Conservation (phyloP, 2,888 invertebrate species). For the Rhimphoctona megacephalus region DNA sequence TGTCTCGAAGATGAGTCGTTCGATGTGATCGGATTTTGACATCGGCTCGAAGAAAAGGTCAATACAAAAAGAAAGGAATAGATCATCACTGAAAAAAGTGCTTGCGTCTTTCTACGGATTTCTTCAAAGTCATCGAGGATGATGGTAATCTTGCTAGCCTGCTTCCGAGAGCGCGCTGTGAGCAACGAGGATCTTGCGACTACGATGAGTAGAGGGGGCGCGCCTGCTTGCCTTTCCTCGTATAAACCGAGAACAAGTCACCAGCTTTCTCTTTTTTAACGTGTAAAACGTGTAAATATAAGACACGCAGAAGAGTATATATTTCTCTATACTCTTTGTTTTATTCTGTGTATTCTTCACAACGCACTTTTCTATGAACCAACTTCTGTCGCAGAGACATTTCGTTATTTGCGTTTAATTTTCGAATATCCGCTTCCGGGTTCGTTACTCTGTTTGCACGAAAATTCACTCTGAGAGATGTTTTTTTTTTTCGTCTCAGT, state of each 20-base stretch:
- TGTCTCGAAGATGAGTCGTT: not conserved
- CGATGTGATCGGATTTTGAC: not conserved
- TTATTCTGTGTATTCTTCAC: slow-evolving; percentile 17
- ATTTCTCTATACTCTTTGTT: slow-evolving; percentile 3
- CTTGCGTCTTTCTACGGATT: slow-evolving; percentile 20
- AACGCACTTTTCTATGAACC: slow-evolving; percentile 24
- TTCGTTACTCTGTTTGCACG: not conserved
- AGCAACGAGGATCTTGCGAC: slow-evolving; percentile 42
- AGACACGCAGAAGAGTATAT: not conserved
- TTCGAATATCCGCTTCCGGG: not conserved
- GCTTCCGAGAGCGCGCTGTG: slow-evolving; percentile 42
- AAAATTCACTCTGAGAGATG: not conserved
- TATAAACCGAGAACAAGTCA: slow-evolving; percentile 6
- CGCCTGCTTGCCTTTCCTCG: not conserved
- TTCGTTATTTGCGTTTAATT: not conserved
- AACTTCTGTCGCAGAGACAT: not conserved
- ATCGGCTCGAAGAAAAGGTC: not conserved
- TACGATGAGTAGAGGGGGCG: slow-evolving; percentile 19
- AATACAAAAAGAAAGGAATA: not conserved
- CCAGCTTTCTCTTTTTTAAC: slow-evolving; percentile 66
- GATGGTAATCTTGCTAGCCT: slow-evolving; percentile 37
- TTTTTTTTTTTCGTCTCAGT: not conserved
- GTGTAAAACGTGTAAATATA: slow-evolving; percentile 23
- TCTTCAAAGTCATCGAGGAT: slow-evolving; percentile 40
- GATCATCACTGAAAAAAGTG: not conserved